phyloP scores from a whole-genome alignment of 2,888 invertebrate species.

The Agrilus cyanescens region DNA sequence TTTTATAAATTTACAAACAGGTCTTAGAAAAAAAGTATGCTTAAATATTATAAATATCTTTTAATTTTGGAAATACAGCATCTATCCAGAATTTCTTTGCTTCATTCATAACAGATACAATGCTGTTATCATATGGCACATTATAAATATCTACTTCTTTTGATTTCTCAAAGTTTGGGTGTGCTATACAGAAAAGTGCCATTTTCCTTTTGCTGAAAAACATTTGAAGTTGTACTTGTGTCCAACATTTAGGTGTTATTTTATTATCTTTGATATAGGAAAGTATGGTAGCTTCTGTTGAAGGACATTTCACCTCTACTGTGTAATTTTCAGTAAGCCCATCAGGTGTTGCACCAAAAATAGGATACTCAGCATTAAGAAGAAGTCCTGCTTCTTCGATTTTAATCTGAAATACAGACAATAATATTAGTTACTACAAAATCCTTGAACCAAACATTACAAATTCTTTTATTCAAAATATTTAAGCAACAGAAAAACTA shows the following conservation, averaged over 20 bases:
- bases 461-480: too few relatives aligned
- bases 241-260: slow-evolving; percentile 9
- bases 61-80: too few relatives aligned
- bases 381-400: neutral
- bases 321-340: slow-evolving; percentile 14
- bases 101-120: too few relatives aligned
- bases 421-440: too few relatives aligned
- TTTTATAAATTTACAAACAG: too few relatives aligned
- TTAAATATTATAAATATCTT: slow-evolving; percentile 9
- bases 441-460: too few relatives aligned
- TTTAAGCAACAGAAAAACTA: too few relatives aligned
- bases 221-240: slow-evolving; percentile 17
- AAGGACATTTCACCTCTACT: slow-evolving; percentile 21
- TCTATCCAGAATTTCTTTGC: too few relatives aligned
- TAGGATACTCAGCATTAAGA: slow-evolving; percentile 2
- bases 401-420: too few relatives aligned
- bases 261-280: slow-evolving; percentile 10
- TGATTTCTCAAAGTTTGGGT: slow-evolving; percentile 10
- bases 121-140: too few relatives aligned
- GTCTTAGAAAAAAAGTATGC: slow-evolving; percentile 4
- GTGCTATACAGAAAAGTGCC: slow-evolving; percentile 13
- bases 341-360: slow-evolving; percentile 18
- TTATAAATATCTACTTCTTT: slow-evolving; percentile 8
- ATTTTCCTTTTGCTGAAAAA: slow-evolving; percentile 7
- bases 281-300: slow-evolving; percentile 6